Percentiles rank a stretch among this genome's conserved stretches.
Conservation (phyloP, 2,888 invertebrate species). For the Aproaerema taeniolella region DNA sequence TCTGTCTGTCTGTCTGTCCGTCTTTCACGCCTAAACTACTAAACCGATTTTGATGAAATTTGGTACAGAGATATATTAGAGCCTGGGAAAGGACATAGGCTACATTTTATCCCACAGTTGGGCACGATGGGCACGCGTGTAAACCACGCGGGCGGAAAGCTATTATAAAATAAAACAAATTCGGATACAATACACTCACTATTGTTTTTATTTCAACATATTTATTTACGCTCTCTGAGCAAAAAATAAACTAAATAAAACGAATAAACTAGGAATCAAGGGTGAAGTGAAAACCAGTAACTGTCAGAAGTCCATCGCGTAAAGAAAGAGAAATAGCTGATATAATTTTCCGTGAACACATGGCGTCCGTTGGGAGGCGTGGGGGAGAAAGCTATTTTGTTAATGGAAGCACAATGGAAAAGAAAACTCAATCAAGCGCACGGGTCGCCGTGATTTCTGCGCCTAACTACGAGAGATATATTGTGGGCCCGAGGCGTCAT, state of each 20-base stretch:
- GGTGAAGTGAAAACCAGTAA: slow-evolving; percentile 15
- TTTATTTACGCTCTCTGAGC: background rate
- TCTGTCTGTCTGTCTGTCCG: too few relatives aligned
- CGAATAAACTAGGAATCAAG: slow-evolving; percentile 15
- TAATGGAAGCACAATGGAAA: slow-evolving; percentile 72
- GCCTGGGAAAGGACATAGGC: too few relatives aligned
- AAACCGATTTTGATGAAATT: too few relatives aligned
- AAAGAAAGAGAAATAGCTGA: slow-evolving; percentile 54
- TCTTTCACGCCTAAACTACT: too few relatives aligned
- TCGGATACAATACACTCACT: too few relatives aligned
- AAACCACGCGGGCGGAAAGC: too few relatives aligned
- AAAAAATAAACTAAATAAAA: too few relatives aligned
- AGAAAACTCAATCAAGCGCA: slow-evolving; percentile 73
- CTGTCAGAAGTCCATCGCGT: slow-evolving; percentile 20
- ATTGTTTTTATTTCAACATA: background rate
- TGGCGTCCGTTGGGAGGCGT: slow-evolving; percentile 48
- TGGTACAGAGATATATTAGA: too few relatives aligned
- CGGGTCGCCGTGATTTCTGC: slow-evolving; percentile 70
- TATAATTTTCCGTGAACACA: slow-evolving; percentile 65
- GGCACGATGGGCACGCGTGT: too few relatives aligned
- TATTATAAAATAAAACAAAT: too few relatives aligned
- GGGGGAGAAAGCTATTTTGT: slow-evolving; percentile 67
- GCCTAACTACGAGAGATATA: slow-evolving; percentile 71
- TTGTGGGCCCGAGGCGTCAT: slow-evolving; percentile 62
- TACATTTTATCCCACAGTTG: too few relatives aligned